These are phyloP conservation scores for Hydraecia micacea DNA, from an alignment of 2,888 invertebrate genomes.

Conservation along the genomic window DNA sequence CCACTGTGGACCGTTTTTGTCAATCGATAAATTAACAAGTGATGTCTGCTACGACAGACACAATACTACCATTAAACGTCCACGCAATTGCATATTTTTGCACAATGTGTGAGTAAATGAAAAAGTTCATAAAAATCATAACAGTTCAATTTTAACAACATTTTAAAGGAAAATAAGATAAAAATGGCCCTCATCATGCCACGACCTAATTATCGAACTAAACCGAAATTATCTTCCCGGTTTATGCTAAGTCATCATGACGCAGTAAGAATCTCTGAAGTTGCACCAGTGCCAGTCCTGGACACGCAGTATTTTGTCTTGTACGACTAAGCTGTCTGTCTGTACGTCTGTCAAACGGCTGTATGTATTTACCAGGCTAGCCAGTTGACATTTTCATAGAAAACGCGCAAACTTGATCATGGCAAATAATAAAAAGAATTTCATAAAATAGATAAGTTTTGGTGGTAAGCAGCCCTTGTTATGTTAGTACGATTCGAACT, in stretches of 20 bases:
- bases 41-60: neutral
- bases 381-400: neutral
- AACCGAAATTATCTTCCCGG: neutral
- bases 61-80: too few relatives aligned
- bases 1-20: neutral
- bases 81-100: too few relatives aligned
- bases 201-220: neutral
- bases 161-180: conserved; percentile 9
- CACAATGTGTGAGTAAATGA: too few relatives aligned
- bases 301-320: too few relatives aligned
- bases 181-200: conserved; percentile 1
- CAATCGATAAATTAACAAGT: neutral
- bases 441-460: neutral
- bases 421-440: neutral
- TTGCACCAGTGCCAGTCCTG: neutral
- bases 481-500: neutral
- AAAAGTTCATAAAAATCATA: neutral
- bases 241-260: neutral
- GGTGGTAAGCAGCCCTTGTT: neutral
- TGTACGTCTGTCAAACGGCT: neutral
- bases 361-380: neutral
- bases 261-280: neutral
- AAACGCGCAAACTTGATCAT: neutral
- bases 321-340: neutral
- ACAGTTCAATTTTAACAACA: neutral